These are phyloP conservation scores for Oxyruncus cristatus DNA, from an alignment of 2,113 vertebrate genomes.

Conservation along the genomic window DNA sequence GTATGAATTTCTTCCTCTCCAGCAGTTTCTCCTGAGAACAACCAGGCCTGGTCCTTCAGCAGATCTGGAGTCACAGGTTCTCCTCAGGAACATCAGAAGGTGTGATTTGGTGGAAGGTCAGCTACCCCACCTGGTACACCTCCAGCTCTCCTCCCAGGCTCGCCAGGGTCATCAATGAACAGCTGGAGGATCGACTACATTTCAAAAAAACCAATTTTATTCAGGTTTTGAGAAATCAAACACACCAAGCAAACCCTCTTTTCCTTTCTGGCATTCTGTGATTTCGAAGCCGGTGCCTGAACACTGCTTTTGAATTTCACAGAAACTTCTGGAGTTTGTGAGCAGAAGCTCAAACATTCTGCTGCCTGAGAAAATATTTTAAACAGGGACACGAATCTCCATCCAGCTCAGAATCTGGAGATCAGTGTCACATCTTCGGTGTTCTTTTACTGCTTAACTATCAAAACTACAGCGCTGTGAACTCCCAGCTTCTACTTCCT, in stretches of 20 bases:
- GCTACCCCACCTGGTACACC: not conserved
- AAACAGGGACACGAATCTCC: not conserved
- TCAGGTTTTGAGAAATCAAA: not conserved
- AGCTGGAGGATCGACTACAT: not conserved
- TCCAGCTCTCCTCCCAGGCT: not conserved
- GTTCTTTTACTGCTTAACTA: not conserved
- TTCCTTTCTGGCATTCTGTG: not conserved
- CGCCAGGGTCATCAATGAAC: accelerated
- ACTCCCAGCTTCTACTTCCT: not conserved
- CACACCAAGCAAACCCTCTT: not conserved
- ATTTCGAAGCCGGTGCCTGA: not conserved
- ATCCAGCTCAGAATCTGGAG: not conserved
- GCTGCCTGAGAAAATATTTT: not conserved
- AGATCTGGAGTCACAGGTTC: not conserved
- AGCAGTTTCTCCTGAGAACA: not conserved
- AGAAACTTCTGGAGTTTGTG: not conserved
- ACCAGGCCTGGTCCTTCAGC: accelerated
- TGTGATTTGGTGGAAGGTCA: not conserved
- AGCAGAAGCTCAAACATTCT: not conserved
- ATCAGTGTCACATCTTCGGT: not conserved
- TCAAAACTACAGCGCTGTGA: not conserved
- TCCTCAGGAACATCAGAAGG: not conserved
- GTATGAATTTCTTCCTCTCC: not conserved
- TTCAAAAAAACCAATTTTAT: not conserved
- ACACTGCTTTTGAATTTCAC: not conserved